Percentiles rank a stretch among this genome's conserved stretches.
Conservation (phyloP, 35 echinoderm and acorn worm genomes). For the Acanthaster planci region DNA sequence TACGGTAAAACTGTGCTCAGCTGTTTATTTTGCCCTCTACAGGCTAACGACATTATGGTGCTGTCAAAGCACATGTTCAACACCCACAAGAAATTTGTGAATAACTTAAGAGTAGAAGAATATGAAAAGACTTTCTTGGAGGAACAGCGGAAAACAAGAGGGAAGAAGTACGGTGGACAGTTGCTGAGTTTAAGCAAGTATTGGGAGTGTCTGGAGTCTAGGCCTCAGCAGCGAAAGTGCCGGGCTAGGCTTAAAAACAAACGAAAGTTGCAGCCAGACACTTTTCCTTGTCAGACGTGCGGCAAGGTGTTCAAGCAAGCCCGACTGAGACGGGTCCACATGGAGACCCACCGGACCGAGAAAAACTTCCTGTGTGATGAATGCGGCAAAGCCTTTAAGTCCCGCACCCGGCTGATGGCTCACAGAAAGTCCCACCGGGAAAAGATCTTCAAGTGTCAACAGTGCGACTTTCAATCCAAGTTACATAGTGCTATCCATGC, state of each 20-base stretch:
- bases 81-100: background rate
- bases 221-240: background rate
- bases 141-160: background rate
- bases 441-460: slow-evolving; percentile 77
- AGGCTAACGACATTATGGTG: background rate
- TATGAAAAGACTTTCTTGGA: slow-evolving; percentile 4
- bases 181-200: background rate
- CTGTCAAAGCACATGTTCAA: slow-evolving; percentile 4
- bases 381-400: slow-evolving; percentile 87
- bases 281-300: slow-evolving; percentile 13
- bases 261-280: background rate
- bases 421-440: slow-evolving; percentile 69
- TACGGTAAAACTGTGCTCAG: slow-evolving; percentile 11
- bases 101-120: background rate
- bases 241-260: background rate
- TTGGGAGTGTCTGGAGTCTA: background rate
- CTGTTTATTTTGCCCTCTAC: background rate
- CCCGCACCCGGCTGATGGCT: slow-evolving; percentile 51
- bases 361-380: slow-evolving; percentile 86
- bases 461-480: slow-evolving; percentile 79
- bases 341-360: slow-evolving; percentile 68
- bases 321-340: slow-evolving; percentile 34
- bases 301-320: slow-evolving; percentile 18
- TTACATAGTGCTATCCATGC: slow-evolving; percentile 57
- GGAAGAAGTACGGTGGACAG: background rate